Conservation (phyloP, 2,888 invertebrate genomes). For the Erannis defoliaria region DNA sequence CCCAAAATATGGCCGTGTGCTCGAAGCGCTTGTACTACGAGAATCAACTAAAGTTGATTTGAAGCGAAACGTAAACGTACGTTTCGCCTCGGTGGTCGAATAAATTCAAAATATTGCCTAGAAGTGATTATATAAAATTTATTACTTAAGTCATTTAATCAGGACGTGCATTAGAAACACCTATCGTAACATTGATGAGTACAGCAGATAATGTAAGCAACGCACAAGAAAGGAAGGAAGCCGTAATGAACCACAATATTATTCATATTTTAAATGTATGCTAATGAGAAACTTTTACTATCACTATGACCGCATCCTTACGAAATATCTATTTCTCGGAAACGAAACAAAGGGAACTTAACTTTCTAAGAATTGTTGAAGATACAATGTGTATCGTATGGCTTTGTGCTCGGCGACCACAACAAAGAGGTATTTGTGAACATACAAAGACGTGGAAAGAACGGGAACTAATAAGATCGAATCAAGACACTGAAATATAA, state of each 20-base stretch:
- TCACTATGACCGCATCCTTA: conserved; percentile 28
- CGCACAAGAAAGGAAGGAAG: conserved; percentile 8
- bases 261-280: conserved; percentile 20
- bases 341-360: conserved; percentile 33
- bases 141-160: too few relatives aligned
- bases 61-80: too few relatives aligned
- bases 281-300: conserved; percentile 31
- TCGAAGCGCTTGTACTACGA: too few relatives aligned
- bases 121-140: too few relatives aligned
- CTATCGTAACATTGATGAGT: not conserved
- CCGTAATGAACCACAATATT: not conserved
- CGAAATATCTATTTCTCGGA: conserved; percentile 32
- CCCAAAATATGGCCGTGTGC: too few relatives aligned
- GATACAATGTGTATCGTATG: conserved; percentile 29
- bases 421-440: conserved; percentile 41
- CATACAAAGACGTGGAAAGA: conserved; percentile 32
- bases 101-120: too few relatives aligned
- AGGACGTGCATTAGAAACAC: too few relatives aligned
- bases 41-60: too few relatives aligned
- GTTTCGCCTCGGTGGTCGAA: too few relatives aligned
- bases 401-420: conserved; percentile 36
- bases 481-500: not conserved
- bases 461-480: conserved; percentile 14
- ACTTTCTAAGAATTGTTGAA: conserved; percentile 42
- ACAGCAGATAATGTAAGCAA: not conserved